Percentiles rank a stretch among this genome's conserved stretches.
These are phyloP conservation scores for Pocillopora damicornis DNA, from an alignment of 64 coral and sea anemone genomes.

Conservation along the genomic window DNA sequence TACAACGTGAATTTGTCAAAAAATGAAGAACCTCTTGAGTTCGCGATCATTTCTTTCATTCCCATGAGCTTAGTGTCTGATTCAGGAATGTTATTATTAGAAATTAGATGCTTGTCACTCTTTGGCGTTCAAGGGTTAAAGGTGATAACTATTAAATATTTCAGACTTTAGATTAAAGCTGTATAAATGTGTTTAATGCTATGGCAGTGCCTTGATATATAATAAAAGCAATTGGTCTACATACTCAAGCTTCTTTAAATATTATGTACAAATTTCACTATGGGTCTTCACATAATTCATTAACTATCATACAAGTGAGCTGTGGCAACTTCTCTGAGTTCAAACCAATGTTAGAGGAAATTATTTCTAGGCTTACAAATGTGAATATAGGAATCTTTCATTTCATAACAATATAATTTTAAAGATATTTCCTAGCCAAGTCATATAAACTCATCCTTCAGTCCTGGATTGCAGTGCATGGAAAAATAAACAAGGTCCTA, in stretches of 20 bases:
- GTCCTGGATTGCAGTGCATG: not conserved
- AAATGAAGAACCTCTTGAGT: too few species aligned
- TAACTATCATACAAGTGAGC: conserved; percentile 9
- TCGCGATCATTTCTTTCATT: too few species aligned
- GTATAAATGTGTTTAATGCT: conserved; percentile 38
- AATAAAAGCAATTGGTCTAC: conserved; percentile 15
- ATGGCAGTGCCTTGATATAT: conserved; percentile 17
- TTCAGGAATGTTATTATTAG: too few species aligned
- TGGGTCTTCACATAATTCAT: not conserved
- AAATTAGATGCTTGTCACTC: too few species aligned
- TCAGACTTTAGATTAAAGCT: not conserved
- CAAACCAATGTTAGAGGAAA: not conserved
- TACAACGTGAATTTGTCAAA: too few species aligned
- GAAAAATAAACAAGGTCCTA: not conserved
- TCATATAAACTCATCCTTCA: not conserved
- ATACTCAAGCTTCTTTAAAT: conserved; percentile 30
- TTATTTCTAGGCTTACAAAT: not conserved
- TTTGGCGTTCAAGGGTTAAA: too few species aligned
- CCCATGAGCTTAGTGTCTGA: too few species aligned
- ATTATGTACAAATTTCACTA: conserved; percentile 27
- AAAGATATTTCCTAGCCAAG: not conserved
- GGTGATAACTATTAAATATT: too few species aligned
- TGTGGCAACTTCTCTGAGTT: not conserved
- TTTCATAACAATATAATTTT: not conserved
- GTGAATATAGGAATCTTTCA: not conserved